Percentiles rank a stretch among this genome's conserved stretches.
These are phyloP conservation scores for Cacajao melanocephalus DNA, from an alignment of 2,797 vertebrate species.

Conservation along the genomic window DNA sequence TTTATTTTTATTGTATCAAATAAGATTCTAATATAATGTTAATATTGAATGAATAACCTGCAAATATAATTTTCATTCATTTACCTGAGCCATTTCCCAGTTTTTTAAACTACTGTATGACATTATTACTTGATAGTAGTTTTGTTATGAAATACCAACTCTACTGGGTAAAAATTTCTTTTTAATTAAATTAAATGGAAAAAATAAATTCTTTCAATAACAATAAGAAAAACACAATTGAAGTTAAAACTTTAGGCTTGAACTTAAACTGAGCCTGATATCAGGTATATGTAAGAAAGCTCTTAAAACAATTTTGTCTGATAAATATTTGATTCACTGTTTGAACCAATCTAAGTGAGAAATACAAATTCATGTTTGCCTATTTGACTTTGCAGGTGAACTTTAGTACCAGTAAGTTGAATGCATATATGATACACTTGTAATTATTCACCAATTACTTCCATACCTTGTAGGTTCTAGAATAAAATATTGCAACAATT, in stretches of 20 bases:
- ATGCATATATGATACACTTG: background rate
- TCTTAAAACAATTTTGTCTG: background rate
- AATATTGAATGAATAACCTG: background rate
- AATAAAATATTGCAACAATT: background rate
- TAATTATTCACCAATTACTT: constrained; percentile 19
- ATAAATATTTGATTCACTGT: background rate
- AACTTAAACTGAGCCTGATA: background rate
- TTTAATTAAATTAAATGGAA: background rate
- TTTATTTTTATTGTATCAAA: background rate
- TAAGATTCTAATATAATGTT: background rate
- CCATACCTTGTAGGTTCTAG: background rate
- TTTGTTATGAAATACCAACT: background rate
- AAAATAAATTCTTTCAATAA: background rate
- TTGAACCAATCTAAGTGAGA: background rate
- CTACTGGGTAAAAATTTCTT: background rate
- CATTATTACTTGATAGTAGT: background rate
- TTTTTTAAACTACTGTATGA: background rate
- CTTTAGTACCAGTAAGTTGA: background rate
- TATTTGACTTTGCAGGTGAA: background rate
- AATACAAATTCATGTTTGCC: background rate
- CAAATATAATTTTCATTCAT: background rate
- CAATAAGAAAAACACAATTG: background rate
- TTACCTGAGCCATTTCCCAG: background rate
- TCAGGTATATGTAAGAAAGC: background rate
- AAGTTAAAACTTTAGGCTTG: background rate